Evolutionary conservation across 92 coral and sea anemone species (phyloP).

Genomic region (Palythoa caribaeorum): DNA sequence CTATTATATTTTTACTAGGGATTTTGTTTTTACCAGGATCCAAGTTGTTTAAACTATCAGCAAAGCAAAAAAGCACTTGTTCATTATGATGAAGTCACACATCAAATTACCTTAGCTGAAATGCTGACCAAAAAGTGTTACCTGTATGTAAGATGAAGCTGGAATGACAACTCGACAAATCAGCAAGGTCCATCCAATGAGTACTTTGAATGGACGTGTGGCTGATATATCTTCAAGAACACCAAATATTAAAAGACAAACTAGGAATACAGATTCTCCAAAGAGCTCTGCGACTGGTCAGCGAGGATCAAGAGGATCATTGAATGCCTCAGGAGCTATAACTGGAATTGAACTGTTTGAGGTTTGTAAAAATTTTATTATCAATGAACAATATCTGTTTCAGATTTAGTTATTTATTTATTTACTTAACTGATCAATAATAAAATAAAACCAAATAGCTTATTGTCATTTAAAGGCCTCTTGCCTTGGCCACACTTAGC

Average conservation of each 20-base stretch:
- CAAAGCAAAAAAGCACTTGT: too few species aligned
- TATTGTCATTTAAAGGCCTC: too few species aligned
- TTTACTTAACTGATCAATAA: background rate
- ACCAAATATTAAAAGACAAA: background rate
- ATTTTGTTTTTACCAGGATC: too few species aligned
- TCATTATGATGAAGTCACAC: too few species aligned
- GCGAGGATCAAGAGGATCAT: slow-evolving; percentile 24
- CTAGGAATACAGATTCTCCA: background rate
- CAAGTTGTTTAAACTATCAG: too few species aligned
- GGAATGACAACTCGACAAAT: slow-evolving; percentile 18
- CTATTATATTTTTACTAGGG: too few species aligned
- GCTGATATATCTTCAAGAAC: slow-evolving; percentile 24
- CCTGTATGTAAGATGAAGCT: background rate
- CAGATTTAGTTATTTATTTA: background rate
- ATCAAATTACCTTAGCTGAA: too few species aligned
- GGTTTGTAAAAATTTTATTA: slow-evolving; percentile 16
- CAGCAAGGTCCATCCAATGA: slow-evolving; percentile 42
- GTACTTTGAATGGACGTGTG: slow-evolving; percentile 37
- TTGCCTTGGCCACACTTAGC: too few species aligned
- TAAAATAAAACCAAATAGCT: too few species aligned
- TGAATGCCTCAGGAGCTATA: background rate
- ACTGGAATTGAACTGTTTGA: slow-evolving; percentile 33
- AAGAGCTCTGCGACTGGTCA: slow-evolving; percentile 17
- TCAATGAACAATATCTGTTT: background rate
- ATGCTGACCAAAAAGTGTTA: background rate